phyloP scores from a whole-genome alignment of 1,140 invertebrate genomes.

The Hyles euphorbiae region DNA sequence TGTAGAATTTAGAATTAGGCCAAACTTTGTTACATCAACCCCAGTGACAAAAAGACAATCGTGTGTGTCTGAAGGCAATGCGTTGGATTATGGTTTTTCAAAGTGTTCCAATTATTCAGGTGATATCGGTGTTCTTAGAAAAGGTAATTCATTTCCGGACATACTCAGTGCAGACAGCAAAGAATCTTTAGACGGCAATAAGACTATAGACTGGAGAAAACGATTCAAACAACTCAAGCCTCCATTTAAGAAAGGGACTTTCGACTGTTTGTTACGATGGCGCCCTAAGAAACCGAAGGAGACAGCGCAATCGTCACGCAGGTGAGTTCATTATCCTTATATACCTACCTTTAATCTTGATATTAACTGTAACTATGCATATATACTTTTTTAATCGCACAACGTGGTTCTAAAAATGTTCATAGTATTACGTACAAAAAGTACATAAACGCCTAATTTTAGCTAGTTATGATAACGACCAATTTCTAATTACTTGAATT shows the following conservation, averaged over 20 bases:
- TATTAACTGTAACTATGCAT: too few species aligned
- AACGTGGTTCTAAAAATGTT: too few species aligned
- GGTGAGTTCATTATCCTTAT: constrained; percentile 14
- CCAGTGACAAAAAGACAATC: constrained; percentile 58
- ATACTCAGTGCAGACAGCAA: constrained; percentile 38
- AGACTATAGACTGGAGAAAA: constrained; percentile 47
- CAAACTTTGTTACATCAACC: constrained; percentile 55
- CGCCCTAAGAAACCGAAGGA: constrained; percentile 47
- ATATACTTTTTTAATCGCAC: too few species aligned
- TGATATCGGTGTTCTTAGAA: constrained; percentile 50
- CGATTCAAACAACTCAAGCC: constrained; percentile 57
- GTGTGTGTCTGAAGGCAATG: constrained; percentile 14
- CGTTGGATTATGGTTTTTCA: constrained; percentile 46
- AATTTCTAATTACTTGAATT: too few species aligned
- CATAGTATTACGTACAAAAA: too few species aligned
- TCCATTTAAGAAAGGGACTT: constrained; percentile 58
- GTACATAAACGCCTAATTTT: too few species aligned
- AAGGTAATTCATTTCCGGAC: constrained; percentile 60
- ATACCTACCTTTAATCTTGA: background rate
- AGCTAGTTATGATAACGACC: too few species aligned
- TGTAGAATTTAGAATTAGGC: constrained; percentile 37
- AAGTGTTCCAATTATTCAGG: constrained; percentile 45
- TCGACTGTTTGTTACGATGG: constrained; percentile 60
- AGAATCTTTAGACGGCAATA: constrained; percentile 32
- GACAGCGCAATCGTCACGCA: constrained; percentile 7